Conservation (phyloP, 2,797 vertebrate species). For the Rhodeus uyekii region DNA sequence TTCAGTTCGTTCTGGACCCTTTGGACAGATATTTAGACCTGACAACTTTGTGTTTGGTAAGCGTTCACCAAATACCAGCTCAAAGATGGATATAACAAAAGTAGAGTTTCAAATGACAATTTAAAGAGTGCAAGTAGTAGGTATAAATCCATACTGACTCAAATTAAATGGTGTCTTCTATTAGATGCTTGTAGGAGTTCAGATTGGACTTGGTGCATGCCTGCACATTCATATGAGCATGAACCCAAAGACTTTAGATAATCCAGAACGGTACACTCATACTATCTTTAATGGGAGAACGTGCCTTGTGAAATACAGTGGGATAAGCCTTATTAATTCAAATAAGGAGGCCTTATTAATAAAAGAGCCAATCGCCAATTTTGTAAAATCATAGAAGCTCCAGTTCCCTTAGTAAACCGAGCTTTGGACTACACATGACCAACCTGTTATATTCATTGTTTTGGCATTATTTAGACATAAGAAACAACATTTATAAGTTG, state of each 20-base stretch:
- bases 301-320: not conserved
- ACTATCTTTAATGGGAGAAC: not conserved
- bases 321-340: not conserved
- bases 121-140: not conserved
- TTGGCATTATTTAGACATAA: not conserved
- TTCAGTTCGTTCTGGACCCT: conserved; percentile 92
- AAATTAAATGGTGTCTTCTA: not conserved
- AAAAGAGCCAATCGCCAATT: not conserved
- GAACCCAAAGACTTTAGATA: not conserved
- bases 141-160: not conserved
- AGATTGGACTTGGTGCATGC: not conserved
- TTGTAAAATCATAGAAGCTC: not conserved
- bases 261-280: not conserved
- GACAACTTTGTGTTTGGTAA: conserved; percentile 98
- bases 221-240: not conserved
- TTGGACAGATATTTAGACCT: conserved; percentile 94
- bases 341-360: not conserved
- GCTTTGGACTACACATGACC: not conserved
- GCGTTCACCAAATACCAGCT: conserved; percentile 32
- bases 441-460: not conserved
- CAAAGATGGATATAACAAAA: not conserved
- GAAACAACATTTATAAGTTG: not conserved
- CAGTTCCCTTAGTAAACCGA: not conserved
- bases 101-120: not conserved
- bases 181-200: not conserved